Percentiles rank a stretch among this genome's conserved stretches.
Evolutionary conservation across 2,113 vertebrate genomes (phyloP).

Genomic region (Peromyscus californicus): DNA sequence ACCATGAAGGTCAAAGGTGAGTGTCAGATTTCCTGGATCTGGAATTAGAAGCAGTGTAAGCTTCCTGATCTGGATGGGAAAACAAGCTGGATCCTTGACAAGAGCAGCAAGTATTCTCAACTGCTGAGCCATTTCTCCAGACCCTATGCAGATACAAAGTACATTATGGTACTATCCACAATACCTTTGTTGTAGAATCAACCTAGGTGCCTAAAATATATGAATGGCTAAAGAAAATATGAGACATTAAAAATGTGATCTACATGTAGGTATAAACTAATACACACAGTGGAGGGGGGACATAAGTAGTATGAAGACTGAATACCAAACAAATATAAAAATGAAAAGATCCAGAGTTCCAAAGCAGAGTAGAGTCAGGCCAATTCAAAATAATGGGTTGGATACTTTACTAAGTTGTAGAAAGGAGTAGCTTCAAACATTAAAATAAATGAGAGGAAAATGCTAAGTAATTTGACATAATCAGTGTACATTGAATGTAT

Average conservation of each 20-base stretch:
- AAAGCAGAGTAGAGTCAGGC: too few species aligned
- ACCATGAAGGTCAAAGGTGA: not conserved
- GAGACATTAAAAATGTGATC: not conserved
- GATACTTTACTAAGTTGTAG: not conserved
- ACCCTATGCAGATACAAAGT: not conserved
- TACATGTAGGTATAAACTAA: not conserved
- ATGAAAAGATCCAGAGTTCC: not conserved
- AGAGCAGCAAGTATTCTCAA: not conserved
- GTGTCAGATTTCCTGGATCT: not conserved
- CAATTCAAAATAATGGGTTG: not conserved
- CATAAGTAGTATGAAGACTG: not conserved
- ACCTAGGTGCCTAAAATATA: too few species aligned
- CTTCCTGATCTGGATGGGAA: accelerated
- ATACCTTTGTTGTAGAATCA: not conserved
- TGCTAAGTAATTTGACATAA: not conserved
- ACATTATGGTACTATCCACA: too few species aligned
- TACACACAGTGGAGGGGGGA: not conserved
- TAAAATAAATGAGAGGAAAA: not conserved
- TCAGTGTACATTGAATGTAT: not conserved
- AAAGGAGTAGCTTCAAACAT: not conserved
- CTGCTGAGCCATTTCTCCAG: not conserved
- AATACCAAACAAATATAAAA: not conserved
- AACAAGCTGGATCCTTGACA: not conserved
- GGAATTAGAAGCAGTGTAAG: not conserved
- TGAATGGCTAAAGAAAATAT: not conserved